Base-by-base conservation (phyloP, 2,797 vertebrate genomes). In the Coilia nasus region DNA sequence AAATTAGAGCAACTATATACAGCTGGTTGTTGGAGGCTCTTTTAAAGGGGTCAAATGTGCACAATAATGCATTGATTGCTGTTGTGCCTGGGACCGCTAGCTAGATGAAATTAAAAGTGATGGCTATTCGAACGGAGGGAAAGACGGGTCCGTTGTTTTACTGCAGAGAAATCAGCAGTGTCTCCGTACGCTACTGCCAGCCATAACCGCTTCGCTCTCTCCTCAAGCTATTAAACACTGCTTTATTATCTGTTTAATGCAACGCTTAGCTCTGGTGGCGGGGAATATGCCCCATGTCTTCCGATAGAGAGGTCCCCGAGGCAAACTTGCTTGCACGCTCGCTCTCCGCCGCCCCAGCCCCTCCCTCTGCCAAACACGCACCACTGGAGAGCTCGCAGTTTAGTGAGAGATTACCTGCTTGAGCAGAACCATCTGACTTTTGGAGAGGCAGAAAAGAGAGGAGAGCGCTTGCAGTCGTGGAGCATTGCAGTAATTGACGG, bases 11-110 rank as follows among this genome's bases (percentile, higher is more conserved):
- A 19, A 19, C 6, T 41, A 14, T 9, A 54, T 9, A 41, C 15
- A 78, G 28, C 28, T 78, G 71, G 6, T 35, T 35, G 23, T 28
- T 21, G 62, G 25, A 28, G 11, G 54, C 62, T 54, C 57, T 80
- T 78, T 82, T 80, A 62, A 91, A 94, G 92, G 93, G 93, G 94
- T 95, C 94, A 95, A 95, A 91, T 92, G 92, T 94, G 93, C 93
- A 92, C 87, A 93, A 92, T 94, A 93, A 95, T 94, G 92, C 94
- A 95, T 95, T 94, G 94, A 95, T 95, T 94, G 94, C 93, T 92
- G 93, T 91, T 92, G 90, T 92, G 94, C 87, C 90, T 91, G 90
- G 93, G 92, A 93, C 95, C 94, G 94, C 90, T 90, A 95, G 94
- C 92, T 92, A 93, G 93, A 92, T 91, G 91, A 95, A 94, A 94